Evolutionary conservation across 2,888 invertebrate genomes (phyloP).

Genomic region (Hirtodrosophila alboralis): DNA sequence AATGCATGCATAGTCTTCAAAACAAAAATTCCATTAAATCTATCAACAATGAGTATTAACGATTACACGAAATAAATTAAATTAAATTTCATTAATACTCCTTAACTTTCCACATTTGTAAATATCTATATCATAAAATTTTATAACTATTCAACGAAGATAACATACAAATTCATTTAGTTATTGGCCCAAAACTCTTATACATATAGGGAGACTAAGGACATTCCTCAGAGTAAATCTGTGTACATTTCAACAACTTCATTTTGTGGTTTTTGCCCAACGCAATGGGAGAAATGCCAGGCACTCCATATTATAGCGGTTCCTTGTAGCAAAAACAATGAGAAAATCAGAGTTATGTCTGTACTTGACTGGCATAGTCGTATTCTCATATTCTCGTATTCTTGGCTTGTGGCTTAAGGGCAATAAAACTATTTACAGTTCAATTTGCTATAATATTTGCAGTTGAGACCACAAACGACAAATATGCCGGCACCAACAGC

Average conservation of each 20-base stretch:
- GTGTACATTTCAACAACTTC: slow-evolving; percentile 67
- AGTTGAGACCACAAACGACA: slow-evolving; percentile 72
- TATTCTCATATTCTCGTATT: slow-evolving; percentile 19
- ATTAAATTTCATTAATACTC: no score
- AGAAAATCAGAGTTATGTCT: slow-evolving; percentile 39
- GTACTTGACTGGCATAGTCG: slow-evolving; percentile 16
- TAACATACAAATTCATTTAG: slow-evolving; percentile 22
- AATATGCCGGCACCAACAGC: slow-evolving; percentile 61
- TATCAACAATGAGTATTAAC: no score
- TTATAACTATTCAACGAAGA: not conserved
- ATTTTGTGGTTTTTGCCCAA: slow-evolving; percentile 52
- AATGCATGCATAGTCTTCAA: no score
- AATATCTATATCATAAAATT: no score
- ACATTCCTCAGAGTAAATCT: slow-evolving; percentile 67
- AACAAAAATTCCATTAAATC: no score
- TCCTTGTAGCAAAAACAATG: slow-evolving; percentile 49
- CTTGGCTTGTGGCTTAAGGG: slow-evolving; percentile 61
- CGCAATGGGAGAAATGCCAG: slow-evolving; percentile 26
- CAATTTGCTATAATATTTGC: slow-evolving; percentile 79
- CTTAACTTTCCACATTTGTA: no score
- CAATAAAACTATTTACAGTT: slow-evolving; percentile 79
- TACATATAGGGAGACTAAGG: not conserved
- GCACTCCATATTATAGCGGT: slow-evolving; percentile 22
- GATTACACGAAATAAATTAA: no score
- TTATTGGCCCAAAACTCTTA: not conserved